Evolutionary conservation across 2,888 invertebrate species (phyloP).

Genomic region (Eurytoma californica): DNA sequence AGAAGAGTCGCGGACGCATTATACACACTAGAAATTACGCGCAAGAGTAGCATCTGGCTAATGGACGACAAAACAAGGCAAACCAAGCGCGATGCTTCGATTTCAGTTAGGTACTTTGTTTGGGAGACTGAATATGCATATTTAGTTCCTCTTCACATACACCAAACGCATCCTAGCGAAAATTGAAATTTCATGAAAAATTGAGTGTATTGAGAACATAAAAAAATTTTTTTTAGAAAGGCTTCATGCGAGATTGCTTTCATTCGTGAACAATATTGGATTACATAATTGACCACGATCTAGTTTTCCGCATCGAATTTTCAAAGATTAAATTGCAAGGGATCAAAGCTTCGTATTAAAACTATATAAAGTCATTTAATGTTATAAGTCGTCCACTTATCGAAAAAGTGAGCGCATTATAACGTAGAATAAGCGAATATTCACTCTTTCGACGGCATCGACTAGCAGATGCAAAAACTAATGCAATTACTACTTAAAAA

Average conservation of each 20-base stretch:
- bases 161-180: background rate
- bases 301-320: too few relatives aligned
- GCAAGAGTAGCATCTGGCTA: slow-evolving; percentile 16
- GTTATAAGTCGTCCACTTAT: too few relatives aligned
- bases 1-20: slow-evolving; percentile 19
- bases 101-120: slow-evolving; percentile 38
- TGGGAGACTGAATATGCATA: slow-evolving; percentile 51
- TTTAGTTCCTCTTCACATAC: slow-evolving; percentile 3
- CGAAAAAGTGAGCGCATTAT: too few relatives aligned
- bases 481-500: too few relatives aligned
- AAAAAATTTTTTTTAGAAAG: background rate
- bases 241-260: slow-evolving; percentile 17
- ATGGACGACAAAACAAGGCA: slow-evolving; percentile 34
- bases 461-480: too few relatives aligned
- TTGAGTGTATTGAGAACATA: slow-evolving; percentile 4
- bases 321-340: too few relatives aligned
- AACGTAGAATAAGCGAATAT: too few relatives aligned
- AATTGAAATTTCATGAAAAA: slow-evolving; percentile 40
- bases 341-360: too few relatives aligned
- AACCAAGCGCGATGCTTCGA: slow-evolving; percentile 26
- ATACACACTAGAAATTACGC: slow-evolving; percentile 23
- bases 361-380: too few relatives aligned
- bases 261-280: background rate
- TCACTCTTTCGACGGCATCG: too few relatives aligned
- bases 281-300: too few relatives aligned